Percentiles rank a stretch among this genome's conserved stretches.
Conservation (phyloP, 2,113 vertebrate species). For the Clinocottus analis region DNA sequence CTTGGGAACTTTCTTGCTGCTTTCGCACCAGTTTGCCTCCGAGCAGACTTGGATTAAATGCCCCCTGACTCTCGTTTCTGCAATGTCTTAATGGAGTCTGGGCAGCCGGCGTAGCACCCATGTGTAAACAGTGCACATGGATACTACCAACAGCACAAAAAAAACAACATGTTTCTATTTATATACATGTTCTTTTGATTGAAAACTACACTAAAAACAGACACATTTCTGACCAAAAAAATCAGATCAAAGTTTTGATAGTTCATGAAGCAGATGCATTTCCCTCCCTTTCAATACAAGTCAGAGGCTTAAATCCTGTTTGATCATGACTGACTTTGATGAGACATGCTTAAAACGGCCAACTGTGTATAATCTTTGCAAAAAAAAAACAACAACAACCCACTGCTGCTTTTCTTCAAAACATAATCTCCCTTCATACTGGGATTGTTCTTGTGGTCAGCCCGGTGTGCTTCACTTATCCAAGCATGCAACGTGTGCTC, state of each 20-base stretch:
- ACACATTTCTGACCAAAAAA: not conserved
- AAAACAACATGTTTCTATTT: not conserved
- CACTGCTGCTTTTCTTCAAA: slow-evolving; percentile 5
- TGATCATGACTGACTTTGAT: slow-evolving; percentile 56
- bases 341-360: slow-evolving; percentile 27
- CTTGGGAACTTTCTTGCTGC: slow-evolving; percentile 68
- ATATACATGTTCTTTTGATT: not conserved
- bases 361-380: slow-evolving; percentile 33
- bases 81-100: not conserved
- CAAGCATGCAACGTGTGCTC: slow-evolving; percentile 57
- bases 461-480: slow-evolving; percentile 20
- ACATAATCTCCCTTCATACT: slow-evolving; percentile 8
- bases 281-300: not conserved
- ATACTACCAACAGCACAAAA: not conserved
- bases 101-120: not conserved
- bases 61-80: not conserved
- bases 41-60: slow-evolving; percentile 17
- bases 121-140: not conserved
- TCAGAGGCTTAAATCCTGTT: slow-evolving; percentile 29
- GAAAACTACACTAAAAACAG: not conserved
- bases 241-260: not conserved
- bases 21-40: slow-evolving; percentile 51
- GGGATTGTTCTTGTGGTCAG: slow-evolving; percentile 40
- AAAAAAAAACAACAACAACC: slow-evolving; percentile 1
- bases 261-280: not conserved